These are phyloP conservation scores for Dasyprocta punctata DNA, from an alignment of 2,113 vertebrate genomes.

Conservation along the genomic window DNA sequence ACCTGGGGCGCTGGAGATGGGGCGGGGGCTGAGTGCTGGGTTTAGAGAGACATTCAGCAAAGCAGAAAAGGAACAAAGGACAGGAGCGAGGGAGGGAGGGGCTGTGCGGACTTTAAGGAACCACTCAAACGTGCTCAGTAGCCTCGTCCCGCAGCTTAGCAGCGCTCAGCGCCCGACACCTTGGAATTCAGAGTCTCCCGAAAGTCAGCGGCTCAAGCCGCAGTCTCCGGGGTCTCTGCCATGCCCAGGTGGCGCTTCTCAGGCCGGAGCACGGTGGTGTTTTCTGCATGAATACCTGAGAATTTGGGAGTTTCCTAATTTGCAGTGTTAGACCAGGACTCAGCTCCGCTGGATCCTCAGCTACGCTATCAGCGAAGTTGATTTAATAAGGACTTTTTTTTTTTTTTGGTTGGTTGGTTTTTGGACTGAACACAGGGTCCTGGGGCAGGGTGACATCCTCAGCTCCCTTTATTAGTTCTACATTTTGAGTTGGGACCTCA, in stretches of 20 bases:
- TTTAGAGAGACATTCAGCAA: neutral
- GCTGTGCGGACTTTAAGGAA: neutral
- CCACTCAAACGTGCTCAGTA: neutral
- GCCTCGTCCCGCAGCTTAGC: neutral
- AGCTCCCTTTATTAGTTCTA: neutral
- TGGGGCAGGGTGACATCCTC: neutral
- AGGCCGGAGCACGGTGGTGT: fast-evolving
- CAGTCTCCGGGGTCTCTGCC: fast-evolving
- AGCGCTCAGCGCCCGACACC: neutral
- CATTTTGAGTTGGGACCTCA: neutral
- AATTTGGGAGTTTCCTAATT: neutral
- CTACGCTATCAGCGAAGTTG: neutral
- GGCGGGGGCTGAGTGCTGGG: neutral
- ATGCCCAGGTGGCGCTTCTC: fast-evolving
- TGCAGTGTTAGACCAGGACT: neutral
- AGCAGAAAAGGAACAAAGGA: fast-evolving
- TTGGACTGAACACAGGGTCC: neutral
- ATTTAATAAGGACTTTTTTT: neutral
- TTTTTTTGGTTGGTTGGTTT: neutral
- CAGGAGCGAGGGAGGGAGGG: neutral
- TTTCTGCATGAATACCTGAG: neutral
- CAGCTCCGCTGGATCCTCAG: neutral
- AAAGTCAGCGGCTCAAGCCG: neutral
- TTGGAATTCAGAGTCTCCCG: neutral
- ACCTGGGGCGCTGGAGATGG: neutral